These are phyloP conservation scores for Megaceryle maxima DNA, from an alignment of 2,113 vertebrate species.

Conservation along the genomic window DNA sequence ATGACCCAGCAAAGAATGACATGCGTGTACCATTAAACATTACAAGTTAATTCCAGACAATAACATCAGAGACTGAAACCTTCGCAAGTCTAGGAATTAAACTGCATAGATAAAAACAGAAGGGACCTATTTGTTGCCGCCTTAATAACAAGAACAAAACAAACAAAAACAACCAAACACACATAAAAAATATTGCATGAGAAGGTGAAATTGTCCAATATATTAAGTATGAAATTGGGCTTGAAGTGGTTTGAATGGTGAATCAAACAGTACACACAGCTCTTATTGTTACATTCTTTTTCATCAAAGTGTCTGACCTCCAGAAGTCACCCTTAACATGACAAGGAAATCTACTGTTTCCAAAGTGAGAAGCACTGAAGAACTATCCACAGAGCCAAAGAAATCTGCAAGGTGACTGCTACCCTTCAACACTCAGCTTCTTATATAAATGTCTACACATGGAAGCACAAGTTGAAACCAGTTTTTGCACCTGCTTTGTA, in stretches of 20 bases:
- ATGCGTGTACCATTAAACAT: fast-evolving
- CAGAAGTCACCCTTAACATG: neutral
- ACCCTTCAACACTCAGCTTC: neutral
- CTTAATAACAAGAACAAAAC: neutral
- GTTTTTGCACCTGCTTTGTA: neutral
- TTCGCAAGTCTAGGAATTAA: neutral
- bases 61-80: neutral
- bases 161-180: neutral
- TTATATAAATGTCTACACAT: neutral
- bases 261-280: neutral
- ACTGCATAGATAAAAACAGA: neutral
- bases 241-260: neutral
- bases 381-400: neutral
- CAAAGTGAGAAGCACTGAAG: neutral
- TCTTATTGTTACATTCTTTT: conserved; percentile 9
- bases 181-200: neutral
- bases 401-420: neutral
- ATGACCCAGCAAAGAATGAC: neutral
- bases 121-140: neutral
- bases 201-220: neutral
- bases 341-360: neutral
- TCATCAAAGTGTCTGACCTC: neutral
- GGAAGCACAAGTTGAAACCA: neutral
- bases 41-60: neutral
- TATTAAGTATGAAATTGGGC: neutral